These are phyloP conservation scores for Neosalanx taihuensis DNA, from an alignment of 2,797 vertebrate species.

Conservation along the genomic window DNA sequence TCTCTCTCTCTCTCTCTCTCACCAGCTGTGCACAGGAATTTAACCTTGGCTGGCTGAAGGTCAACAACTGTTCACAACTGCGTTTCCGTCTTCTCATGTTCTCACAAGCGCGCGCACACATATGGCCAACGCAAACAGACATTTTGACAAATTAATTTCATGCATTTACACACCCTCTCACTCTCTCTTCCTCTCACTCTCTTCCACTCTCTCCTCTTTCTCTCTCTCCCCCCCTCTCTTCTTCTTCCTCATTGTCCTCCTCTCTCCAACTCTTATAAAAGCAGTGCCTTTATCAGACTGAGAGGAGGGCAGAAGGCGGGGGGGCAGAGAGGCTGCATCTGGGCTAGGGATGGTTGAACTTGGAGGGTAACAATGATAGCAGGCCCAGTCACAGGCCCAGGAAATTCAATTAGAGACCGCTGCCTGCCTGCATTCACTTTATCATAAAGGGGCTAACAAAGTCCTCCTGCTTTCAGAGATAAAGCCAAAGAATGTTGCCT, in stretches of 20 bases:
- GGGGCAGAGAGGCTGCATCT: conserved; percentile 13
- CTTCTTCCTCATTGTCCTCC: conserved; percentile 26
- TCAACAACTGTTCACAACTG: conserved; percentile 45
- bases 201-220: not conserved
- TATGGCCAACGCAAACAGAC: not conserved
- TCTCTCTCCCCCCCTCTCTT: not conserved
- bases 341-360: conserved; percentile 27
- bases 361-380: conserved; percentile 45
- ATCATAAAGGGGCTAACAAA: conserved; percentile 58
- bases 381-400: conserved; percentile 51
- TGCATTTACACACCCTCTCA: not conserved
- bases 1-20: conserved; percentile 38
- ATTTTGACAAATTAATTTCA: conserved; percentile 3
- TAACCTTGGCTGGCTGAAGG: conserved; percentile 64
- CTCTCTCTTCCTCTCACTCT: not conserved
- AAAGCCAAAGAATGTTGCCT: conserved; percentile 49
- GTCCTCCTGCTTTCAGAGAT: conserved; percentile 54
- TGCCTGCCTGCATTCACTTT: conserved; percentile 53
- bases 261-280: conserved; percentile 16
- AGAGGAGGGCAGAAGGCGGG: not conserved
- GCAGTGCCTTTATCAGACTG: conserved; percentile 26
- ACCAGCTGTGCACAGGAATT: conserved; percentile 63
- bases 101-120: conserved; percentile 5
- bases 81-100: conserved; percentile 36
- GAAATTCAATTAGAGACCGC: conserved; percentile 62